Evolutionary conservation across 2,888 invertebrate species (phyloP), one percentile per base, ranked within the genome.

Genomic region (Terebella lapidaria): DNA sequence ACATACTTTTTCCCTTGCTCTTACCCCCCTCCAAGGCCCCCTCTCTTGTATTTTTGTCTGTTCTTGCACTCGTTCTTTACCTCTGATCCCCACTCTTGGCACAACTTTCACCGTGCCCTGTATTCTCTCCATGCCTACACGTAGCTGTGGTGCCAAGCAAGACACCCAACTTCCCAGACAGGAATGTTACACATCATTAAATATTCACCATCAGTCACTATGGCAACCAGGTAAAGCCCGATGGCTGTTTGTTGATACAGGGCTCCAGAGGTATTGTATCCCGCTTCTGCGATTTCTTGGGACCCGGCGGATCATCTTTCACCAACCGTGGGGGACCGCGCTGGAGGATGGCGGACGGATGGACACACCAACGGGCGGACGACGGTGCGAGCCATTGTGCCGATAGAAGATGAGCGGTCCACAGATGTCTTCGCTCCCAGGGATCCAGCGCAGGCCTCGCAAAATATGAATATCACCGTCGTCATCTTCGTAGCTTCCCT

Each of bases 221-320:
- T 55, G 55, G n/a, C 35, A 35, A 55, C 55, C 55, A 55, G 55
- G 55, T 55, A 55, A 35, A 25, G 55, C 51, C 25, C 42, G 35
- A 25, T 18, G 35, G 22, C 55, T 25, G 55, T 55, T 35, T 55
- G 55, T 30, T 35, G 55, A 55, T 55, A 35, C 29, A 30, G 55
- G n/a, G 10, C 42, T 10, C 42, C 10, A n/a, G 10, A 10, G 42
- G 42, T n/a, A 35, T 35, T 35, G 42, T 35, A n/a, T 35, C 10
- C n/a, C 42, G 42, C 20, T 49, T 49, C 15, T 18, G 49, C 49
- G 15, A 15, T 49, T 15, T 22, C 15, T 22, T 49, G 18, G 15
- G 5, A 49, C 18, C 49, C 10, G 18, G 49, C 49, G 15, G 22
- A 15, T 49, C 49, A 5, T 49, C 49, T 18, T 49, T 18, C 10